Percentiles rank a stretch among this genome's conserved stretches.
These are phyloP conservation scores for Xerus rutilus DNA, from an alignment of 2,797 vertebrate genomes.

Conservation along the genomic window DNA sequence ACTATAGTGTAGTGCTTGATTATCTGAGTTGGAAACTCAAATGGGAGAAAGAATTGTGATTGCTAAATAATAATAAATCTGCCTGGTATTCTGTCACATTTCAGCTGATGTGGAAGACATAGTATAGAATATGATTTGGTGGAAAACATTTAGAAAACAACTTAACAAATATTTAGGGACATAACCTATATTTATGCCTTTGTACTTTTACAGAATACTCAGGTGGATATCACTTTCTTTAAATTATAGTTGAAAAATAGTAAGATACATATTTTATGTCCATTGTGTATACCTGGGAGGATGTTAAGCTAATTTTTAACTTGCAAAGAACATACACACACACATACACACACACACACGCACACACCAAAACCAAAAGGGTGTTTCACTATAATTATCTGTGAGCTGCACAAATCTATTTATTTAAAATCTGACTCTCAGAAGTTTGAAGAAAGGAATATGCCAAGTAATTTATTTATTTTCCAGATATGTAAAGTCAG, in stretches of 20 bases:
- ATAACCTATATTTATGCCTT: conserved; percentile 26
- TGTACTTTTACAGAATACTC: not conserved
- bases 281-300: not conserved
- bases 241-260: conserved; percentile 16
- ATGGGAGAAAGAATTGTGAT: conserved; percentile 79
- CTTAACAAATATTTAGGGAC: conserved; percentile 79
- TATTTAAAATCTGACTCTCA: conserved; percentile 40
- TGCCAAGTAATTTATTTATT: conserved; percentile 1
- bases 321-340: conserved; percentile 39
- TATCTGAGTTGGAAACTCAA: conserved; percentile 85
- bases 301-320: conserved; percentile 58
- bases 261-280: conserved; percentile 24
- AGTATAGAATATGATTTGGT: conserved; percentile 80
- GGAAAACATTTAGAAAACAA: conserved; percentile 85
- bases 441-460: conserved; percentile 32
- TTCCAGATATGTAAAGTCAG: conserved; percentile 10
- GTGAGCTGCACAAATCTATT: not conserved
- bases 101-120: conserved; percentile 86
- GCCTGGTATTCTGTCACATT: conserved; percentile 86
- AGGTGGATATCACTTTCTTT: conserved; percentile 15
- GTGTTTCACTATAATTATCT: conserved; percentile 19
- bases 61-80: conserved; percentile 79
- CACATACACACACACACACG: too few relatives aligned
- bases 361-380: not conserved
- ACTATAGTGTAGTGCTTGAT: conserved; percentile 84